These are phyloP conservation scores for Ascidia mentula DNA, from an alignment of 23 tunicate species.

Conservation along the genomic window DNA sequence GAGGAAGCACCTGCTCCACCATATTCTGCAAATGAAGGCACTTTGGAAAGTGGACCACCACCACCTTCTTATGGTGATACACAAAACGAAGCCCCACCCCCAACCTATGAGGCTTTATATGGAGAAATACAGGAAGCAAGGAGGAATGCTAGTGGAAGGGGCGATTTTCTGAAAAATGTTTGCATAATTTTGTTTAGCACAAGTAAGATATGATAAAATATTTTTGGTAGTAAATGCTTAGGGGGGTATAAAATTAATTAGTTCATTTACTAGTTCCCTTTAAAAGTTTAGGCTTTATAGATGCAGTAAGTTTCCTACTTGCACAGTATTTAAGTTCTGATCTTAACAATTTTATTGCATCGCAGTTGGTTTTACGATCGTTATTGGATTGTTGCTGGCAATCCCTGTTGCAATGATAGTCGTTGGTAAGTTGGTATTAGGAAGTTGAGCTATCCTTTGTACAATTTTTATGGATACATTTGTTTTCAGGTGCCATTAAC, in stretches of 20 bases:
- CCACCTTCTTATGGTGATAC: slow-evolving; percentile 73
- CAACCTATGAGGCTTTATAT: slow-evolving; percentile 69
- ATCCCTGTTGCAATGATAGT: slow-evolving; percentile 82
- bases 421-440: slow-evolving; percentile 50
- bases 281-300: not conserved
- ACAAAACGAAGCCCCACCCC: slow-evolving; percentile 79
- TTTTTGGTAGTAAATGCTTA: no score
- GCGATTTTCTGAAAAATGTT: slow-evolving; percentile 63
- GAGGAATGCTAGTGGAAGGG: slow-evolving; percentile 39
- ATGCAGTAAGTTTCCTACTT: not conserved
- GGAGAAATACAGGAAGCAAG: slow-evolving; percentile 76
- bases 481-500: slow-evolving; percentile 60
- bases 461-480: not conserved
- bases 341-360: not conserved
- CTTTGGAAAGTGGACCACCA: slow-evolving; percentile 23
- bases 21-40: slow-evolving; percentile 19
- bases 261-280: no score
- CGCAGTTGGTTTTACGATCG: slow-evolving; percentile 75
- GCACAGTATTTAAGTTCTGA: not conserved
- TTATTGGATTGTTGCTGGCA: slow-evolving; percentile 40
- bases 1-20: slow-evolving; percentile 46
- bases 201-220: no score
- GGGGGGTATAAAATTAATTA: no score
- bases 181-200: slow-evolving; percentile 60
- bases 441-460: not conserved